Conservation (phyloP, 2,113 vertebrate species). For the Lepus europaeus region DNA sequence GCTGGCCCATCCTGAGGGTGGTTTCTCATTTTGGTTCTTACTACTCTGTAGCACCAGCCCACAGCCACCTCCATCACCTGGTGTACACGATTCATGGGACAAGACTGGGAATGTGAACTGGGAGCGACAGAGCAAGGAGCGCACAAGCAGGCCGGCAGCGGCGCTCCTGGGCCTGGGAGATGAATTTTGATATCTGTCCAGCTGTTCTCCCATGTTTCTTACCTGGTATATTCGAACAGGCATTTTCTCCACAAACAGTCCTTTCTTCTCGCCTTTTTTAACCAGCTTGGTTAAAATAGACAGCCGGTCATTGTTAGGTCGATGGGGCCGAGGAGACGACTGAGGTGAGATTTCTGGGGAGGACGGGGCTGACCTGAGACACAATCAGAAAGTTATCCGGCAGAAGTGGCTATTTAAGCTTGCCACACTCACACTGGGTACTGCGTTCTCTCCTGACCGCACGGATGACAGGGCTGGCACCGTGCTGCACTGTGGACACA, state of each 20-base stretch:
- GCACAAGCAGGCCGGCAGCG: too few species aligned
- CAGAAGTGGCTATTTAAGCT: background rate
- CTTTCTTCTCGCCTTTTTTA: constrained; percentile 98
- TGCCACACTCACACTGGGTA: background rate
- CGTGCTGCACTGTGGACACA: background rate
- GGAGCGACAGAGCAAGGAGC: background rate
- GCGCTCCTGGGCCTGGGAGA: background rate
- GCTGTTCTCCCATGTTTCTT: constrained; percentile 5
- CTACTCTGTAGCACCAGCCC: background rate
- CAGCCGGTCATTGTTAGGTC: constrained; percentile 97
- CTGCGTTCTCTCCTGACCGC: background rate
- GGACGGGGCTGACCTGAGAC: constrained; percentile 95
- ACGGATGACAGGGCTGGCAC: background rate
- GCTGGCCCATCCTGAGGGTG: background rate
- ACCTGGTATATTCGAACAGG: constrained; percentile 98
- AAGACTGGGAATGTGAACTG: background rate
- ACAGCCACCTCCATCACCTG: background rate
- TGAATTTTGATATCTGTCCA: background rate
- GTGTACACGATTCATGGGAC: background rate
- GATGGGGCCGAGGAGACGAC: constrained; percentile 96
- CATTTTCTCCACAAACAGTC: constrained; percentile 99
- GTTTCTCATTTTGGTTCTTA: background rate
- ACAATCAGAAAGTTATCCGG: background rate
- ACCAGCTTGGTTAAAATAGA: constrained; percentile 98
- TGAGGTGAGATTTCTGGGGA: constrained; percentile 98